phyloP scores from a whole-genome alignment of 2,113 vertebrate species.

The Hydrochoerus hydrochaeris region DNA sequence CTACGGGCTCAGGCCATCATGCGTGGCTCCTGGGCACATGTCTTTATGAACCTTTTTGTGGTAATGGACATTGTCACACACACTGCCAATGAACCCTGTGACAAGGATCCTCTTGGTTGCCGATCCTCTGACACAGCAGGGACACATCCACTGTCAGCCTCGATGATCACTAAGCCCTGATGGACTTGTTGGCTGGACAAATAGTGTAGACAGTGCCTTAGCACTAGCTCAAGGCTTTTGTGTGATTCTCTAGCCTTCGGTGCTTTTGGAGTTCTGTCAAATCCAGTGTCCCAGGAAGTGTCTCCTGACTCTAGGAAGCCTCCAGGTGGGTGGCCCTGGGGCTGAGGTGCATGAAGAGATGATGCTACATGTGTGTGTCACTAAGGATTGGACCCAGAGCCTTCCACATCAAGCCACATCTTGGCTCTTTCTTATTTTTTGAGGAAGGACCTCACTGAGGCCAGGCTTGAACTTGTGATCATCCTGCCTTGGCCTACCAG shows the following conservation, averaged over 20 bases:
- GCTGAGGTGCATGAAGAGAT: not conserved
- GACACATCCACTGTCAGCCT: rapidly evolving
- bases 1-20: not conserved
- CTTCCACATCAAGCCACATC: not conserved
- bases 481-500: not conserved
- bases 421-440: not conserved
- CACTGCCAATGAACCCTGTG: rapidly evolving
- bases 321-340: not conserved
- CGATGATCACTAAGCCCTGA: too few species aligned
- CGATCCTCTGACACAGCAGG: rapidly evolving
- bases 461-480: not conserved
- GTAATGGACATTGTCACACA: not conserved
- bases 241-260: not conserved
- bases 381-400: not conserved
- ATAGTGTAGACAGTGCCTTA: not conserved
- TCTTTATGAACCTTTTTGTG: not conserved
- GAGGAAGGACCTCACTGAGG: not conserved
- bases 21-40: not conserved
- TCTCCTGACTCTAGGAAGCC: not conserved
- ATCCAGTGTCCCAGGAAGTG: not conserved
- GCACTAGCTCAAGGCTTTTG: rapidly evolving
- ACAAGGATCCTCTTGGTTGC: not conserved
- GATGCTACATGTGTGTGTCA: not conserved
- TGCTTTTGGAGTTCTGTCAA: not conserved
- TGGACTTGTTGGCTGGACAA: too few species aligned